Conservation (phyloP, 2,113 vertebrate genomes). For the Caranx ignobilis region DNA sequence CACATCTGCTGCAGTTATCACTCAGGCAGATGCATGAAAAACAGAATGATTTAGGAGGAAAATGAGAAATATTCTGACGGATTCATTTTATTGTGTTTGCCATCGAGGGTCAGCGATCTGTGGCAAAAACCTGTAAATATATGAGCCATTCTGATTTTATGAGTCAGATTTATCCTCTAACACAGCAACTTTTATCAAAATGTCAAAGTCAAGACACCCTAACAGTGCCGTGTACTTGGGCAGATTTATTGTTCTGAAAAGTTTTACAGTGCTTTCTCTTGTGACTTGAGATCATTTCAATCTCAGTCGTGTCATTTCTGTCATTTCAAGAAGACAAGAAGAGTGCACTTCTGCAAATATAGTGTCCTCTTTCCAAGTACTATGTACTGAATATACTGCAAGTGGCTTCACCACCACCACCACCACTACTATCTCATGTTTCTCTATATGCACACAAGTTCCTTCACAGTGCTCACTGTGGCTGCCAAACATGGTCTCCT, state of each 20-base stretch:
- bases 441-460: slow-evolving; percentile 16
- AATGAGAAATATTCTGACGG: slow-evolving; percentile 64
- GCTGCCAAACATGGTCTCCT: slow-evolving; percentile 29
- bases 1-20: slow-evolving; percentile 68
- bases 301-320: slow-evolving; percentile 19
- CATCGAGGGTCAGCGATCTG: slow-evolving; percentile 58
- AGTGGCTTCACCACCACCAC: background rate
- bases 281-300: slow-evolving; percentile 43
- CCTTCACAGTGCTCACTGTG: slow-evolving; percentile 29
- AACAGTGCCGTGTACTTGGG: slow-evolving; percentile 26
- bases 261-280: slow-evolving; percentile 36
- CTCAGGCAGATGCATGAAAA: slow-evolving; percentile 63
- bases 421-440: slow-evolving; percentile 7
- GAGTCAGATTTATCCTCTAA: slow-evolving; percentile 64
- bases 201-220: slow-evolving; percentile 62
- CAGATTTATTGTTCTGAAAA: slow-evolving; percentile 60
- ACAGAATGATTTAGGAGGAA: slow-evolving; percentile 64
- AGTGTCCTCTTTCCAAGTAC: background rate
- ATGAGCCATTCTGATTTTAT: slow-evolving; percentile 53
- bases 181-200: slow-evolving; percentile 63
- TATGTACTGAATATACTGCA: background rate
- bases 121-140: slow-evolving; percentile 63
- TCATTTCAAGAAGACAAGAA: slow-evolving; percentile 1
- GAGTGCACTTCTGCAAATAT: slow-evolving; percentile 7
- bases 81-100: slow-evolving; percentile 70